Base-by-base conservation (phyloP, 1,140 invertebrate genomes). In the Paracyclopina nana region DNA sequence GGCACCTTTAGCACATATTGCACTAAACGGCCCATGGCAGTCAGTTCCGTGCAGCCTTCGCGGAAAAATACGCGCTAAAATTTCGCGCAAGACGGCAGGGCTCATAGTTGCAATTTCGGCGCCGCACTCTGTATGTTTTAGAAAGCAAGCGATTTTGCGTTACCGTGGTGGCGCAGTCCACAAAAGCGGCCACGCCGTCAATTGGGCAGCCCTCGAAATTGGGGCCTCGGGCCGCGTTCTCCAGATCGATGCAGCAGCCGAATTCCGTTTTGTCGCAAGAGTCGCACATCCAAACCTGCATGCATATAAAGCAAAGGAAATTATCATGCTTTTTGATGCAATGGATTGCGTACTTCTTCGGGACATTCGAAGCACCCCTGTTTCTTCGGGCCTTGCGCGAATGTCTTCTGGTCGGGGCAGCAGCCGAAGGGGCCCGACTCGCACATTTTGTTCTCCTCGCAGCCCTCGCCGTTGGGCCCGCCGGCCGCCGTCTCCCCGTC, bases 331-430 rank as follows among this genome's bases (percentile, higher is more conserved):
- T 18, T 8, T 46, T 46, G 11, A 50, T 48, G 46, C 26, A 52
- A 24, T 22, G 12, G 12, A 52, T 14, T 46, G 18, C 41, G 8
- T 34, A 51, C 53, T 42, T 40, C 53, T 27, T 34, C 46, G 24
- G 64, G 64, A 51, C 64, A 65, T 24, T 62, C 61, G 30, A 46
- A 53, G 5, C 52, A 55, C 11, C 30, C 51, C 44, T 53, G 24
- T 16, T 45, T 53, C 25, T 56, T 55, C 27, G 48, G 48, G 31
- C 68, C 63, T 40, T 56, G 56, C 42, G 67, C 66, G 50, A 61
- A 18, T 12, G 78, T 79, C 25, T 65, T 63, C 24, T 71, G 72
- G 65, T 87, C 81, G 8, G 72, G 71, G 61, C 82, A 87, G 57
- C 83, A 88, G 24, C 81, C 80, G 55, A 74, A 78, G 46, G 72